Evolutionary conservation across 2,797 vertebrate species (phyloP), one percentile per base, ranked within the genome.

Genomic region (Pantherophis alleghaniensis): DNA sequence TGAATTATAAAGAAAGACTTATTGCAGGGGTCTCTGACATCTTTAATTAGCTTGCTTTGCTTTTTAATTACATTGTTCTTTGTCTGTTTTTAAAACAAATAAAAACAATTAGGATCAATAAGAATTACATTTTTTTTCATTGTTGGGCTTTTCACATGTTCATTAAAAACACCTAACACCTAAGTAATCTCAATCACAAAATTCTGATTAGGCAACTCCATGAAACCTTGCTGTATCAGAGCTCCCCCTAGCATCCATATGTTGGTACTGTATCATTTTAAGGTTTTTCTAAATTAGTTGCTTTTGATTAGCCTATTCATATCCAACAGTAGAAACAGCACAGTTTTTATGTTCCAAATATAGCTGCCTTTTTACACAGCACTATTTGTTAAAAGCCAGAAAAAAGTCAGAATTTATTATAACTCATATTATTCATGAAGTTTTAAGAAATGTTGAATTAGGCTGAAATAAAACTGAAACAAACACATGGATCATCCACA

Each of bases 171-270:
- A 79, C 32, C 18, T 42, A 42, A 42, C 24, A 51, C 22, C 14
- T 37, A 42, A 91, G 51, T 20, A 53, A 26, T 37, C 20, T 60
- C 42, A 92, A 9, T 13, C 42, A 87, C 26, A 93, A 87, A 79
- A 87, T 60, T 89, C 16, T 24, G 1, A 0, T 7, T 0, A 51
- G 88, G 60, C 2, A 87, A 53, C 4, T 0, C 9, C 0, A 32
- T 1, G 16, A 20, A 0, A 1, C 37, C 89, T 51, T n/a, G 0
- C 90, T 94, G 95, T 94, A 1, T 79, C 89, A 96, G 94, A 95
- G 96, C 96, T 95, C 97, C 97, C 96, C 95, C 97, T 96, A 95
- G 96, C 87, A 59, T 88, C 86, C 90, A 4, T 0, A 26, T 28
- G 61, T 22, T 92, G 79, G 91, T 12, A 47, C 74, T 47, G 4